These are phyloP conservation scores for Eupeodes luniger DNA, from an alignment of 2,888 invertebrate genomes.

Conservation along the genomic window DNA sequence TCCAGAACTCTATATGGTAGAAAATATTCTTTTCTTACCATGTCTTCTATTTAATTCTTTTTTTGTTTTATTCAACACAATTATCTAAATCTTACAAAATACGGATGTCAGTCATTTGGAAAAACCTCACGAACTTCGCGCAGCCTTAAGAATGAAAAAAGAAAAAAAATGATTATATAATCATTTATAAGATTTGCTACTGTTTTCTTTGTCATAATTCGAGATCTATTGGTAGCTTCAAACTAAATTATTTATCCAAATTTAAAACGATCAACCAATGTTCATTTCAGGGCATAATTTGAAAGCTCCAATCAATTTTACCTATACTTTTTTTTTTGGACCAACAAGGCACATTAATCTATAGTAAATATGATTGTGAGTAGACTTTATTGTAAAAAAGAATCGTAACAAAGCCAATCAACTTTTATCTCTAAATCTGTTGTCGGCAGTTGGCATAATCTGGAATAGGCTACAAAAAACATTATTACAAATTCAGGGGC, in stretches of 20 bases:
- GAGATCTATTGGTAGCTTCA: background rate
- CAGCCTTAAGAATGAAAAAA: background rate
- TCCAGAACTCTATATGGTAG: too few species aligned
- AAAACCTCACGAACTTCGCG: background rate
- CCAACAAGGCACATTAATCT: conserved; percentile 28
- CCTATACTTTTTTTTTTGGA: background rate
- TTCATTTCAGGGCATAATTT: conserved; percentile 40
- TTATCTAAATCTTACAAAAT: background rate
- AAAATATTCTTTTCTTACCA: too few species aligned
- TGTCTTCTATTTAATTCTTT: too few species aligned
- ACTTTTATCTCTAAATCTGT: conserved; percentile 54
- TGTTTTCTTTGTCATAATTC: conserved; percentile 15
- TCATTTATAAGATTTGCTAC: background rate
- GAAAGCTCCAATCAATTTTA: conserved; percentile 57
- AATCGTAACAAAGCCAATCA: conserved; percentile 58
- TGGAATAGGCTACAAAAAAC: background rate
- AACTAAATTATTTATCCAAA: background rate
- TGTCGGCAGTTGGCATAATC: conserved; percentile 7
- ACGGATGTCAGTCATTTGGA: background rate
- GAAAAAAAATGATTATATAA: background rate
- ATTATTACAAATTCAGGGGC: conserved; percentile 17
- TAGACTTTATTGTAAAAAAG: conserved; percentile 8
- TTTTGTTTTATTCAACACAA: too few species aligned
- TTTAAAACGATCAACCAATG: conserved; percentile 8
- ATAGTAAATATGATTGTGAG: background rate